Evolutionary conservation across 2,113 vertebrate genomes (phyloP), one percentile per base, ranked within the genome.

Genomic region (Oophaga pumilio): DNA sequence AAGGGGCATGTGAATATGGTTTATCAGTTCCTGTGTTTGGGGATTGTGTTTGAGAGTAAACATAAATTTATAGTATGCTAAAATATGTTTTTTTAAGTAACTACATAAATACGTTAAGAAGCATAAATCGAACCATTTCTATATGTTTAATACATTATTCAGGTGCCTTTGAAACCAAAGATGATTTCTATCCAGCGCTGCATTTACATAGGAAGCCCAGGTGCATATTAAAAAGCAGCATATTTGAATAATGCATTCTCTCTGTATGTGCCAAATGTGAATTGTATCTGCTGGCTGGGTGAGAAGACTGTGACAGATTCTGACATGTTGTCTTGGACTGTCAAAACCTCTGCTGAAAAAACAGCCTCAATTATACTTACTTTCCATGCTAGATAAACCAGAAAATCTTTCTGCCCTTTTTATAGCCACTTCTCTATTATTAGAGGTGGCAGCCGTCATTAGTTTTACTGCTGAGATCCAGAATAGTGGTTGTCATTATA

Each of bases 281-380:
- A 64, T 80, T 22, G 50, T 81, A 87, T 57, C 20, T 53, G 59
- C 66, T 73, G 76, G 57, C 20, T 71, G 18, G 56, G 53, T 49
- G 76, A 80, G 76, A 64, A 56, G 73, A 15, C 50, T 69, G 9
- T 87, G 85, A 87, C 76, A 87, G 64, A 76, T 87, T 87, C 28
- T 59, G 85, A 87, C 85, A 87, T 59, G 64, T 73, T 87, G 76
- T 87, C 85, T 80, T 81, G 56, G 64, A 81, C 79, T 81, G 85
- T 81, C 85, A 87, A 71, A 73, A 73, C 76, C 53, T 56, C 52
- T 14, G 10, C 76, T 79, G 77, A 87, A 80, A 73, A 77, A 87
- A 73, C 28, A 53, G 77, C 64, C 80, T 24, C 52, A 87, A 71
- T 81, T 81, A 81, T 81, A 33, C 53, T 50, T 81, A 8, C 24